Base-by-base conservation (phyloP, 2,797 vertebrate genomes). In the Scyliorhinus canicula region DNA sequence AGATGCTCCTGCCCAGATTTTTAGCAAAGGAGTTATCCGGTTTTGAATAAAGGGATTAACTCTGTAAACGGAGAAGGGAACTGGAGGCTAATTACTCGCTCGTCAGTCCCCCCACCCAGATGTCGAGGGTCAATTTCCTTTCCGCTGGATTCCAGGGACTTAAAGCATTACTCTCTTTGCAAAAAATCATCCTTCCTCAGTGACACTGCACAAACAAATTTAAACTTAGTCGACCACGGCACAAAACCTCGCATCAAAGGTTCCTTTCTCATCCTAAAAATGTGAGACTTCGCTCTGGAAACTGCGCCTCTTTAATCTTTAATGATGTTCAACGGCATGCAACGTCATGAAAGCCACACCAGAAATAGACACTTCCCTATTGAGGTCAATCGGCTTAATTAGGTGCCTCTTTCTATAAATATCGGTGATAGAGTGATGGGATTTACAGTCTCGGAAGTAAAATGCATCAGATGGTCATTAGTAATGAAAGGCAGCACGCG, bases 351-450 rank as follows among this genome's bases (percentile, higher is more conserved):
- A 55, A n/a, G 47, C 24, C 52, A n/a, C 47, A 50, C 67, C 35
- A 74, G 67, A 74, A 55, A 71, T 74, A 94, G 93, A 71, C 35
- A 26, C 47, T 94, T 52, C 31, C 90, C 67, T 21, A 71, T 69
- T 94, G 52, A 71, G 65, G 93, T n/a, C 93, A 94, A 94, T 94
- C 44, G 16, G 67, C 67, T 55, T 94, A 74, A 94, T 94, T 94
- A 94, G 67, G 40, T 52, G 47, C 7, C 14, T 24, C 67, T 52
- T 35, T 50, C 93, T 94, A 74, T 69, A 94, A 94, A 94, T 94
- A 94, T 94, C 67, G 1, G 57, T 3, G 88, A 44, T 50, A 31
- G 93, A 35, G 11, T 11, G 47, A 71, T 93, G 35, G 67, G 12
- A 28, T 52, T 74, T n/a, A 55, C 67, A 55, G 52, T 94, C 65